Conservation (phyloP, 2,113 vertebrate genomes). For the Gasterosteus aculeatus region DNA sequence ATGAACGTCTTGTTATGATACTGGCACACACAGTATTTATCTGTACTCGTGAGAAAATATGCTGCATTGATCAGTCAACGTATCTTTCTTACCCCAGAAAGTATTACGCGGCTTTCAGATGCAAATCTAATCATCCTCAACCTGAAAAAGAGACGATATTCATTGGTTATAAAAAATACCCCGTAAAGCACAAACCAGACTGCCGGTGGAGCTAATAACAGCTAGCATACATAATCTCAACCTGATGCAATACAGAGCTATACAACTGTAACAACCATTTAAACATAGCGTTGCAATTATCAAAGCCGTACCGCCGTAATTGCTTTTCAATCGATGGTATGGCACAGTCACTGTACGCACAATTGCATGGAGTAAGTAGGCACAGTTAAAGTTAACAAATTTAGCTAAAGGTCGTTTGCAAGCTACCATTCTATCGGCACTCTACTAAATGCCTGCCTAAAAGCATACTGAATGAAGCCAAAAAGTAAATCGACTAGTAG, state of each 20-base stretch:
- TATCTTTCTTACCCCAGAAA: conserved; percentile 61
- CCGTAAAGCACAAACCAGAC: not conserved
- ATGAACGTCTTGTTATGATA: not conserved
- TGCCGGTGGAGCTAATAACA: not conserved
- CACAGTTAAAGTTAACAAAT: not conserved
- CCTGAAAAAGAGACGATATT: conserved; percentile 38
- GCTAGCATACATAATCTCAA: conserved; percentile 35
- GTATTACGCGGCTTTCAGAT: conserved; percentile 24
- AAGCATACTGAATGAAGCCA: not conserved
- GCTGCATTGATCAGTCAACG: not conserved
- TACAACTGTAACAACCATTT: conserved; percentile 19
- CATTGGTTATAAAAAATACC: not conserved
- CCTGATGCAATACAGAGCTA: conserved; percentile 47
- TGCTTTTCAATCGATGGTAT: not conserved
- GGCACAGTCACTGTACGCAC: not conserved
- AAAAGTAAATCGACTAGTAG: conserved; percentile 61
- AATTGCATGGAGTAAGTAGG: not conserved
- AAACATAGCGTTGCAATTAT: not conserved
- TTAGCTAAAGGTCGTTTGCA: conserved; percentile 57
- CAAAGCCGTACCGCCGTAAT: not conserved
- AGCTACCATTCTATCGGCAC: conserved; percentile 19
- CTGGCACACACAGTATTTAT: not conserved
- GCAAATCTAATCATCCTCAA: conserved; percentile 65
- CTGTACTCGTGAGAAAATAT: not conserved
- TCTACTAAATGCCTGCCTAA: conserved; percentile 57